These are phyloP conservation scores for Leptarthrus brevirostris DNA, from an alignment of 2,888 invertebrate genomes.

Conservation along the genomic window DNA sequence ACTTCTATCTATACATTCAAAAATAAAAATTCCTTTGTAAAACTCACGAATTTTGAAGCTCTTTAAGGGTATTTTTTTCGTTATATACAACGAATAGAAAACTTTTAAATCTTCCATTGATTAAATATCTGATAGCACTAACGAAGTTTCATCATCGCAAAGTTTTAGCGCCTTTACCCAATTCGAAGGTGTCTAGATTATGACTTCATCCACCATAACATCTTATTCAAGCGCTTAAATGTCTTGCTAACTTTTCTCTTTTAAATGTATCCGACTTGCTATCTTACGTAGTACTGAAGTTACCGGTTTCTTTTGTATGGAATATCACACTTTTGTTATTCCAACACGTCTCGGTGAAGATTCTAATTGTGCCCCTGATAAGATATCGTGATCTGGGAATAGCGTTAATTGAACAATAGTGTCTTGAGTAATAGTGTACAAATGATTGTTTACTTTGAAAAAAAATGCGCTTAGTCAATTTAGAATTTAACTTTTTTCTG, in stretches of 20 bases:
- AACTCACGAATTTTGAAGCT: conserved; percentile 13
- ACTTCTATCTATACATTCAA: too few species aligned
- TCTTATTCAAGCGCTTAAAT: background rate
- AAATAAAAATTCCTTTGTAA: too few species aligned
- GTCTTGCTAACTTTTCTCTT: conserved; percentile 6
- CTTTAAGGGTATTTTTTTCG: conserved; percentile 24
- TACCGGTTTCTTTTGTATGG: conserved; percentile 36
- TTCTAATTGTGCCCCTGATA: background rate
- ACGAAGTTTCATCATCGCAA: conserved; percentile 19
- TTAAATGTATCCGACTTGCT: conserved; percentile 1
- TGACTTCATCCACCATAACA: conserved; percentile 20
- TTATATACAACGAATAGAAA: conserved; percentile 8
- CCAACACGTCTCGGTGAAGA: background rate
- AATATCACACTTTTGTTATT: conserved; percentile 8
- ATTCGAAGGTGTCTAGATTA: conserved; percentile 31
- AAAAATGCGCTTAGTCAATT: too few species aligned
- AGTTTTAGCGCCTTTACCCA: conserved; percentile 7
- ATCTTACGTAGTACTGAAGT: conserved; percentile 2
- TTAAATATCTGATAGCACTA: conserved; percentile 23
- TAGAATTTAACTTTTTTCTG: too few species aligned
- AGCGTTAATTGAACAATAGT: background rate
- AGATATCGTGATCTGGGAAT: background rate
- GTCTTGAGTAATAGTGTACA: background rate
- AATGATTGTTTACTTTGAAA: too few species aligned
- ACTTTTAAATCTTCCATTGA: conserved; percentile 14